These are phyloP conservation scores for Agrypnia vestita DNA, from an alignment of 1,140 invertebrate genomes.

Conservation along the genomic window DNA sequence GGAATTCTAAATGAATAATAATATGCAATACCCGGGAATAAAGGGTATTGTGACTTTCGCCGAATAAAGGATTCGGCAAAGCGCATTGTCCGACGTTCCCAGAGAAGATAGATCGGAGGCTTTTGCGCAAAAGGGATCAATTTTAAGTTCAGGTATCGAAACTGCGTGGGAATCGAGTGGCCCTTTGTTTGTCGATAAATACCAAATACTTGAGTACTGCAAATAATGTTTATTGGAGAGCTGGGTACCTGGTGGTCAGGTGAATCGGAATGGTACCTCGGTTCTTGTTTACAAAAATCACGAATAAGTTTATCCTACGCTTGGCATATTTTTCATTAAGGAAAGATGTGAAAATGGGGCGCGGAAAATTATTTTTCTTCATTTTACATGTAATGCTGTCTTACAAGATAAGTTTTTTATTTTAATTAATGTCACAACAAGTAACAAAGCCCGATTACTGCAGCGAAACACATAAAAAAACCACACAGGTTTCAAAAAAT, in stretches of 20 bases:
- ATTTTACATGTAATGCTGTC: no score
- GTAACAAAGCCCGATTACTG: no score
- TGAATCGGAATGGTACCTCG: not conserved
- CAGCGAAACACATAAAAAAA: no score
- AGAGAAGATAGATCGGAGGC: constrained; percentile 14
- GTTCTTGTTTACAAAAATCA: constrained; percentile 10
- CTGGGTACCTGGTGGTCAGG: constrained; percentile 11
- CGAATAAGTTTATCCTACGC: not conserved
- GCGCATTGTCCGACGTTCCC: constrained; percentile 33
- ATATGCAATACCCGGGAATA: constrained; percentile 47
- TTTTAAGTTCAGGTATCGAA: constrained; percentile 25
- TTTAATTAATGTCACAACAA: no score
- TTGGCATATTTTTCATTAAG: no score
- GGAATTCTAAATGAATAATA: constrained; percentile 41
- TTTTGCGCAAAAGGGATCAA: constrained; percentile 49
- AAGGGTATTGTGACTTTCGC: constrained; percentile 54
- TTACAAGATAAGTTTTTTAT: no score
- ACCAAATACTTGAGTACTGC: constrained; percentile 30
- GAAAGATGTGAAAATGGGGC: no score
- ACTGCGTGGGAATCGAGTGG: constrained; percentile 47
- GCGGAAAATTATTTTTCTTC: no score
- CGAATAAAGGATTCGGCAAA: constrained; percentile 29
- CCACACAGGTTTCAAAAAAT: no score
- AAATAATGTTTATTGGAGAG: constrained; percentile 27
- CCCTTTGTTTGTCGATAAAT: constrained; percentile 32